These are phyloP conservation scores for Oreonectes daqikongensis DNA, from an alignment of 2,797 vertebrate genomes.

Conservation along the genomic window DNA sequence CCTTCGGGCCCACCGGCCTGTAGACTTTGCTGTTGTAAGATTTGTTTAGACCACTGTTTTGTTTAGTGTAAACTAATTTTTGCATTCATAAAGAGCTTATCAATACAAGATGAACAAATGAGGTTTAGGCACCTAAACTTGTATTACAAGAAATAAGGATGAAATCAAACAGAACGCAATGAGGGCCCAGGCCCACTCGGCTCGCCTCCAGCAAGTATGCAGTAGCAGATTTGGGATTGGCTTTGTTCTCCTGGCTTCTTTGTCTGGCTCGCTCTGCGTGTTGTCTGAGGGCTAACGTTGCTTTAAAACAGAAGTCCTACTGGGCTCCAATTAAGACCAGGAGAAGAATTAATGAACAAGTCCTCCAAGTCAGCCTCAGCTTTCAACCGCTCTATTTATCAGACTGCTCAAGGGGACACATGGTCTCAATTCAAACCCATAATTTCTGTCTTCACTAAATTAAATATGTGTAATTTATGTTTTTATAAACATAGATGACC, in stretches of 20 bases:
- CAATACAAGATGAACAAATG: background rate
- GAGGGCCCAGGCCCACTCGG: background rate
- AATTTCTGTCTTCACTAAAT: conserved; percentile 75
- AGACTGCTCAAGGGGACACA: conserved; percentile 79
- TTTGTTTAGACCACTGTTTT: too few species aligned
- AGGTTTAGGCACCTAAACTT: background rate
- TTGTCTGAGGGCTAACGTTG: conserved; percentile 36
- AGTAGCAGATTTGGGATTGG: conserved; percentile 38
- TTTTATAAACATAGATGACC: conserved; percentile 81
- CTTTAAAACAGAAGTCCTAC: conserved; percentile 59
- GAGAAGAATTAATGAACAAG: conserved; percentile 62
- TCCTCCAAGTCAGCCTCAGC: conserved; percentile 60
- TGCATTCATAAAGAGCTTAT: too few species aligned
- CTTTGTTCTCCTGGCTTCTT: conserved; percentile 52
- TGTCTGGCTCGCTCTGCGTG: conserved; percentile 43
- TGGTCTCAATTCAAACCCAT: conserved; percentile 76
- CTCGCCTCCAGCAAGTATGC: conserved; percentile 25
- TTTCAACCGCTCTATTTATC: conserved; percentile 80
- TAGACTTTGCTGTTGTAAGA: conserved; percentile 34
- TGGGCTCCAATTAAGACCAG: conserved; percentile 61
- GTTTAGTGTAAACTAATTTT: too few species aligned
- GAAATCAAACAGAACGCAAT: background rate
- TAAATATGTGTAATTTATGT: conserved; percentile 82
- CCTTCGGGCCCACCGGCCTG: conserved; percentile 32
- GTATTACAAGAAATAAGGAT: background rate